Base-by-base conservation (phyloP, 2,797 vertebrate species). In the Limosa lapponica region DNA sequence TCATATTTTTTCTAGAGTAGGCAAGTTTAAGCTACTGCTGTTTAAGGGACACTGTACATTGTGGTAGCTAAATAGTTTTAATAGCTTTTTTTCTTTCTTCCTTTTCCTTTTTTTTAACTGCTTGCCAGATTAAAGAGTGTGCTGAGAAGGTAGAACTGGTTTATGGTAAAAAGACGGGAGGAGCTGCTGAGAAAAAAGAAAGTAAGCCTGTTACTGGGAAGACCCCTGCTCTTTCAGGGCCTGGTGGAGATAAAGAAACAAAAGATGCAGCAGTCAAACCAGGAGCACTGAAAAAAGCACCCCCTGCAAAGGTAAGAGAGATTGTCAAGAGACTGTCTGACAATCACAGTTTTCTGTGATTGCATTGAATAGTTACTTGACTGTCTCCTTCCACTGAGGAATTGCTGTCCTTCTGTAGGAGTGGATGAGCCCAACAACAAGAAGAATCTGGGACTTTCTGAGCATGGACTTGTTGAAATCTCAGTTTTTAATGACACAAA, bases 121-220 rank as follows among this genome's bases (percentile, higher is more conserved):
- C 55, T 97, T 78, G 27, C 30, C 95, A 99, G 99, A 99, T 99
- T 93, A 99, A 99, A 98, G 99, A 99, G 91, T 98, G 98, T 94
- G 98, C 99, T 72, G 99, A 99, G 84, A 99, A 99, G 95, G 98
- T 99, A 23, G 99, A 99, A 88, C 96, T 99, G 28, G 96, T 97
- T 78, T 98, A 98, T 97, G 99, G 98, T 77, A 99, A 98, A 93
- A 99, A 99, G 87, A 22, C 92, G 55, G 97, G 97, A 81, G 97
- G 97, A 61, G 54, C 92, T 87, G 75, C 96, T 69, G 98, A 98
- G 16, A 99, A 97, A 73, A 99, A 98, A 58, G 99, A 99, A 67
- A 46, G 83, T 90, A 99, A 99, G 83, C 78, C 96, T 89, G 2
- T 91, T 74, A 12, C 97, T 36, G 98, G 98, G 72, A 99, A 99